Evolutionary conservation across 2,888 invertebrate genomes (phyloP), one percentile per base, ranked within the genome.

Genomic region (Tipula confusa): DNA sequence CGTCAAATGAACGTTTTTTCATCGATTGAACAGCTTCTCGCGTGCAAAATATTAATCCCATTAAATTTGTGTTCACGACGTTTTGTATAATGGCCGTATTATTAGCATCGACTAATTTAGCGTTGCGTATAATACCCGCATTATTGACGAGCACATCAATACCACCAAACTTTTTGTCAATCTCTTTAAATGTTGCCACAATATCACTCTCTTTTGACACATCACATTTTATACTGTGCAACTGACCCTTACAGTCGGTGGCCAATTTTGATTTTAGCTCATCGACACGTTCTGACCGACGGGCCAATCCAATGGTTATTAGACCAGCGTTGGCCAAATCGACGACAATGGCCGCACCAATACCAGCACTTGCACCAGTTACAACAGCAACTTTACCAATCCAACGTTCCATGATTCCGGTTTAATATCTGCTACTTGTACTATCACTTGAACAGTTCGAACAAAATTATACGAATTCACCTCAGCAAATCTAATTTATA

Each of bases 321-420:
- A 93, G 86, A 9, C 92, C 92, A 28, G 89, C 87, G 79, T 88
- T 87, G 0, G 90, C 89, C 1, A 92, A 87, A 64, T 88, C 88
- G 82, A 87, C 87, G 3, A 88, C 88, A 33, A 90, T 89, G 0
- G 89, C 89, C 83, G 90, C 90, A 18, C 92, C 93, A 83, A 93
- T 93, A 6, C 93, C 93, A 0, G 91, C 86, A 85, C 87, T 92
- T 7, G 92, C 92, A n/a, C 93, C 93, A 0, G 93, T 93, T 80
- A 93, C 92, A 29, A 93, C 89, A 0, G 92, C 93, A 0, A 92
- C 89, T 86, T 87, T 87, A 43, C 86, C 87, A 31, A 84, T 85
- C 88, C 88, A 88, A 83, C 87, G 43, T n/a, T 43, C 43, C 43
- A 43, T 43, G 9, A 5, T 1, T 31, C 31, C n/a, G n/a, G n/a